Conservation (phyloP, 2,113 vertebrate genomes). For the Istiophorus platypterus region DNA sequence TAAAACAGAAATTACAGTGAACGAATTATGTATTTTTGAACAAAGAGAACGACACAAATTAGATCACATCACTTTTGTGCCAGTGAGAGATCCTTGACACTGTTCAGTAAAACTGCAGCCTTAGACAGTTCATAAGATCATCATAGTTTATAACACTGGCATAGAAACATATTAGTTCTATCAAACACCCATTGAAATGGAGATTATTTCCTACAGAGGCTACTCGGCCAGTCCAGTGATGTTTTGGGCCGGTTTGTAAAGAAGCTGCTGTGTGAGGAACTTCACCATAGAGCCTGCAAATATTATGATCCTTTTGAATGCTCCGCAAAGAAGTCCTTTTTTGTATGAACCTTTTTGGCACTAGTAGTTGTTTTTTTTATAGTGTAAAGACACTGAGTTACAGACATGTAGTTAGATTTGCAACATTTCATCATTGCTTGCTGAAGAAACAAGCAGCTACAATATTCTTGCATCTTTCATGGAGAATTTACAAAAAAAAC, state of each 20-base stretch:
- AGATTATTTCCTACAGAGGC: not conserved
- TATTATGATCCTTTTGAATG: not conserved
- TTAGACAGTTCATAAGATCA: not conserved
- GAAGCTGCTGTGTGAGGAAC: not conserved
- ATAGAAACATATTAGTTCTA: too few relatives aligned
- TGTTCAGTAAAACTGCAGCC: not conserved
- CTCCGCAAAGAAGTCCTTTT: not conserved
- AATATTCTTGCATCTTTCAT: not conserved
- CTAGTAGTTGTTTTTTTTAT: not conserved
- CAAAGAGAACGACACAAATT: not conserved
- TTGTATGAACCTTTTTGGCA: not conserved
- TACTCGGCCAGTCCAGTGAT: not conserved
- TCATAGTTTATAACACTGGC: too few relatives aligned
- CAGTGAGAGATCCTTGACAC: not conserved
- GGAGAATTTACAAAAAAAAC: not conserved
- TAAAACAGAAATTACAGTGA: not conserved
- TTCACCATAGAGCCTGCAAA: conserved; percentile 5
- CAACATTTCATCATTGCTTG: not conserved
- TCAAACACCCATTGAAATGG: not conserved
- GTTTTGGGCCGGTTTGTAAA: not conserved
- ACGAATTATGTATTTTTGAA: not conserved
- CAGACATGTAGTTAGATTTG: not conserved
- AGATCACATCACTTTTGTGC: too few relatives aligned
- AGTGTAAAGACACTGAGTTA: not conserved
- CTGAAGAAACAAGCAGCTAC: not conserved